phyloP scores from a whole-genome alignment of 2,797 vertebrate genomes.

The Crocodylus rhombifer region DNA sequence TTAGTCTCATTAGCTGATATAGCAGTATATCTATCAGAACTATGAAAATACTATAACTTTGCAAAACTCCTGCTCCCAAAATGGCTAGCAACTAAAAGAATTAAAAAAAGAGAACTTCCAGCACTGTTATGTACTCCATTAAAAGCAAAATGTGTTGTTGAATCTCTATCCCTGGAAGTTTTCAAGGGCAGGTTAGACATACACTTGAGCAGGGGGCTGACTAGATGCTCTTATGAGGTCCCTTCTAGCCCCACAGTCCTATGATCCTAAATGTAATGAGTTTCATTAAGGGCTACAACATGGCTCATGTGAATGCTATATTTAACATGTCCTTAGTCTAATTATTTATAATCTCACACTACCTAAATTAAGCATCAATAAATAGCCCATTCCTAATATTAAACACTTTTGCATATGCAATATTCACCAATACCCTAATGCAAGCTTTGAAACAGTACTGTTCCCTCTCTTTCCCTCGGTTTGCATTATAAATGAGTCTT shows the following conservation, averaged over 20 bases:
- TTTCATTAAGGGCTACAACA: not conserved
- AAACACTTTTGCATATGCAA: not conserved
- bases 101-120: not conserved
- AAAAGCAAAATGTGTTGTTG: not conserved
- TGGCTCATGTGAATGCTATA: not conserved
- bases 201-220: too few species aligned
- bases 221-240: too few species aligned
- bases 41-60: not conserved
- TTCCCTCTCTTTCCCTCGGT: not conserved
- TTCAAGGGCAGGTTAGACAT: too few species aligned
- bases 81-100: not conserved
- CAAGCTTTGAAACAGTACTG: not conserved
- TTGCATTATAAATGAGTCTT: not conserved
- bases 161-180: too few species aligned
- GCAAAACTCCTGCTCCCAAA: not conserved
- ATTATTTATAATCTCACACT: not conserved
- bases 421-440: not conserved
- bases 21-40: constrained; percentile 3
- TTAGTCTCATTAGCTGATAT: not conserved
- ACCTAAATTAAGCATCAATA: not conserved
- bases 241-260: too few species aligned
- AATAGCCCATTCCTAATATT: not conserved
- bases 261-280: not conserved
- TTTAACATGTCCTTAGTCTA: not conserved
- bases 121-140: not conserved